phyloP scores from a whole-genome alignment of 2,888 invertebrate genomes.

The Arge pagana region DNA sequence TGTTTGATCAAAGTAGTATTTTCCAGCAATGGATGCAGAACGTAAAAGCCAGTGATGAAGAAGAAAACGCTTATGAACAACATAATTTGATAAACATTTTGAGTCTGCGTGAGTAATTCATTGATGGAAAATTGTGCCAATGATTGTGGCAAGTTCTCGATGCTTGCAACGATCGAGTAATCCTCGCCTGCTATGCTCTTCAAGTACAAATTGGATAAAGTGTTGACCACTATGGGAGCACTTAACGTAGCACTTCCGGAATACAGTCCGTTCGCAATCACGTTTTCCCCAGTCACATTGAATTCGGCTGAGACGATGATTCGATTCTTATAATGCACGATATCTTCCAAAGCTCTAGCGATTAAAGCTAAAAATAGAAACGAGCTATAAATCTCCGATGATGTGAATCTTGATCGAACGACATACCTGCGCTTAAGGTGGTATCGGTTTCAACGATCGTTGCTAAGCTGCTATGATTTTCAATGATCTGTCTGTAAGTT shows the following conservation, averaged over 20 bases:
- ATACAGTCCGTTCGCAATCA: slow-evolving; percentile 57
- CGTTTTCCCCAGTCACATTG: slow-evolving; percentile 33
- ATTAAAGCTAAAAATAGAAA: slow-evolving; percentile 56
- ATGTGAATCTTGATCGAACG: neutral
- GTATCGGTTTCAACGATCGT: slow-evolving; percentile 23
- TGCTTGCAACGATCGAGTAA: slow-evolving; percentile 39
- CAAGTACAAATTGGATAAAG: slow-evolving; percentile 59
- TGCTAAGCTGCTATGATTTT: slow-evolving; percentile 34
- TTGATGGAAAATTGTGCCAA: slow-evolving; percentile 1
- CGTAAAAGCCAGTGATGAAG: slow-evolving; percentile 61
- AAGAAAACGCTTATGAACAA: slow-evolving; percentile 53
- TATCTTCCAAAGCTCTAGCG: slow-evolving; percentile 46
- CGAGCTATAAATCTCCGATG: neutral
- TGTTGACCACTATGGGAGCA: slow-evolving; percentile 61
- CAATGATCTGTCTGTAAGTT: slow-evolving; percentile 36
- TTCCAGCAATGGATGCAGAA: slow-evolving; percentile 69
- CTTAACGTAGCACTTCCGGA: slow-evolving; percentile 63
- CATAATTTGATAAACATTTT: slow-evolving; percentile 37
- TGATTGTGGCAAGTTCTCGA: slow-evolving; percentile 8
- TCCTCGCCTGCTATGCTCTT: slow-evolving; percentile 40
- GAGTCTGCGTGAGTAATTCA: neutral
- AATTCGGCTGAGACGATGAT: slow-evolving; percentile 62
- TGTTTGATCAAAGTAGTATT: slow-evolving; percentile 67
- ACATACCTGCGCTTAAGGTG: slow-evolving; percentile 35
- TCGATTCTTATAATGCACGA: slow-evolving; percentile 59